phyloP scores from a whole-genome alignment of 2,797 vertebrate species.

The Tenualosa thibaudeaui region DNA sequence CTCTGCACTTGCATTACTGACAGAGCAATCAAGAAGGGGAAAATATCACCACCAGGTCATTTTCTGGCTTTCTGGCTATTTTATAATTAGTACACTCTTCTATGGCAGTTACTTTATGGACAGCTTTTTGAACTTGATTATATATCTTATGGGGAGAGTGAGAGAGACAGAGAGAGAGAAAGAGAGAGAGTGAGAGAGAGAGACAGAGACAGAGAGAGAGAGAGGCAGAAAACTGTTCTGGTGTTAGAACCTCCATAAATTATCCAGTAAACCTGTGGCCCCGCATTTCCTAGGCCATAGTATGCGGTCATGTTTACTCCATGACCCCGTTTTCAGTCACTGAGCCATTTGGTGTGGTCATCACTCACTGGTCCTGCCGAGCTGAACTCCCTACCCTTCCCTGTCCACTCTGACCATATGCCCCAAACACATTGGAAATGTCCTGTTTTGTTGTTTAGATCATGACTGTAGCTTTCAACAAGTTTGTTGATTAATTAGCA shows the following conservation, averaged over 20 bases:
- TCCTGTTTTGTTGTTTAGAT: background rate
- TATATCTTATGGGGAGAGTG: constrained; percentile 45
- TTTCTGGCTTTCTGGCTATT: background rate
- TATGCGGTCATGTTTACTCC: constrained; percentile 61
- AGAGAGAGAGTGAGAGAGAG: constrained; percentile 48
- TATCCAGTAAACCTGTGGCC: constrained; percentile 73
- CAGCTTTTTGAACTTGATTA: constrained; percentile 58
- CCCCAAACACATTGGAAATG: background rate
- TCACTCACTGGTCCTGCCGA: constrained; percentile 58
- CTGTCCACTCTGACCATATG: background rate
- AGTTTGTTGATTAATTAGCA: background rate
- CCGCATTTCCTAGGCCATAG: constrained; percentile 73
- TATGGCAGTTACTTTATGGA: constrained; percentile 40
- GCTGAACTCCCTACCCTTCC: background rate
- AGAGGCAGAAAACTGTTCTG: constrained; percentile 53
- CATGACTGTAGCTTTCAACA: background rate
- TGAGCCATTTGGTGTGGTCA: constrained; percentile 65
- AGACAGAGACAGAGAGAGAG: background rate
- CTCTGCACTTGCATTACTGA: background rate
- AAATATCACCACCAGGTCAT: background rate
- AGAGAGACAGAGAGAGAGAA: too few species aligned
- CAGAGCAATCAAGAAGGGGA: background rate
- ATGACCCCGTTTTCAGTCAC: constrained; percentile 53
- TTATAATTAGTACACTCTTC: background rate
- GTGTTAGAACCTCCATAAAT: constrained; percentile 71